These are phyloP conservation scores for Cephus rjabovi DNA, from an alignment of 2,888 invertebrate genomes.

Conservation along the genomic window DNA sequence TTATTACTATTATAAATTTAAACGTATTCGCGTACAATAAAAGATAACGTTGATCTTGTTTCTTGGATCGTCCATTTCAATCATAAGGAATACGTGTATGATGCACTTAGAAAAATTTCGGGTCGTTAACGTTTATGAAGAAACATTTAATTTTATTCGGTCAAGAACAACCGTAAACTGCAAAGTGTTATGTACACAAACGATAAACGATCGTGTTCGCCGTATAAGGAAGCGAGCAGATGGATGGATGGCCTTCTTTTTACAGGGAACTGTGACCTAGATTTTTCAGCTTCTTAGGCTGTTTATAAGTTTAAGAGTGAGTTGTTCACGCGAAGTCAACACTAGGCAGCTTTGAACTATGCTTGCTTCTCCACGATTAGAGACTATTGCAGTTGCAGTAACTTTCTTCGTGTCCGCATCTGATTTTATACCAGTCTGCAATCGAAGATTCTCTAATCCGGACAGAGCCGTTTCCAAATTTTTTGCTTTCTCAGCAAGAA, in stretches of 20 bases:
- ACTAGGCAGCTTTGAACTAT: constrained; percentile 55
- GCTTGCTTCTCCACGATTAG: constrained; percentile 53
- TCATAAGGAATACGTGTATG: background rate
- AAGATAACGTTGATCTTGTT: background rate
- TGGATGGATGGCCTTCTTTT: constrained; percentile 18
- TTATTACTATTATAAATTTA: background rate
- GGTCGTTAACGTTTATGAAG: background rate
- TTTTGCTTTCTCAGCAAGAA: constrained; percentile 51
- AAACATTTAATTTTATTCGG: constrained; percentile 5
- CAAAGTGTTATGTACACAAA: constrained; percentile 3
- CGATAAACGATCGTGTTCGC: constrained; percentile 2
- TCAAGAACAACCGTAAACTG: background rate
- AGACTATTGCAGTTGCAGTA: constrained; percentile 41
- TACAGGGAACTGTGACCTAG: constrained; percentile 17
- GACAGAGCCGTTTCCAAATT: constrained; percentile 48
- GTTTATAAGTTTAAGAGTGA: constrained; percentile 55
- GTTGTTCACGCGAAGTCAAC: constrained; percentile 52
- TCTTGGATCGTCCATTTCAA: background rate
- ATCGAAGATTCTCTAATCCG: constrained; percentile 52
- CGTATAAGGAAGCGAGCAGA: constrained; percentile 6
- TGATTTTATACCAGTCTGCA: constrained; percentile 47
- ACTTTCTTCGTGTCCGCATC: constrained; percentile 38
- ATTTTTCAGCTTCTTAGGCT: constrained; percentile 58
- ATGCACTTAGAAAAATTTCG: background rate
- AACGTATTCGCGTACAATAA: background rate